Percentiles rank a stretch among this genome's conserved stretches.
Conservation (phyloP, 2,797 vertebrate species). For the Melanotaenia trifasciata region DNA sequence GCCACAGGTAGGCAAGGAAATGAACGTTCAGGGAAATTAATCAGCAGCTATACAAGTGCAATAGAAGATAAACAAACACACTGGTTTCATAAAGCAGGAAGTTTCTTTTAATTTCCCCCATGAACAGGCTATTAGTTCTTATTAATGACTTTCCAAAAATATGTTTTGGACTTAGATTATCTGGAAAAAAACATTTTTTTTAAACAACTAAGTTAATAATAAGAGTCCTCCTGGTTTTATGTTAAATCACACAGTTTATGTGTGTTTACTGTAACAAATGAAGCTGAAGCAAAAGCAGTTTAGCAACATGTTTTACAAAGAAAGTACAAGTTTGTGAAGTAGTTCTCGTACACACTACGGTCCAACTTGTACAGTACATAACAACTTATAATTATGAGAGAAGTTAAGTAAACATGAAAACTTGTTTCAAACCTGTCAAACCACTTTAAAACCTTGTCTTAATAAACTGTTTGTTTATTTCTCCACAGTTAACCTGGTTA, state of each 20-base stretch:
- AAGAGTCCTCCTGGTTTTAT: not conserved
- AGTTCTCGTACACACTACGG: slow-evolving; percentile 6
- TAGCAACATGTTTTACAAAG: not conserved
- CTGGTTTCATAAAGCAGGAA: slow-evolving; percentile 33
- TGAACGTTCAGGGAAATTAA: slow-evolving; percentile 49
- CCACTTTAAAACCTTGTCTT: slow-evolving; percentile 3
- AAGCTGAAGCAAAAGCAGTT: not conserved
- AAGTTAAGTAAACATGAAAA: slow-evolving; percentile 9
- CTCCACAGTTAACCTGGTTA: not conserved
- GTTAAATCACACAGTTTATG: not conserved
- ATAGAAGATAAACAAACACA: slow-evolving; percentile 48
- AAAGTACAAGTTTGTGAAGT: slow-evolving; percentile 1
- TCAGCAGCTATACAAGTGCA: slow-evolving; percentile 38
- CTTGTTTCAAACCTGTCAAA: slow-evolving; percentile 37
- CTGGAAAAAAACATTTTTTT: not conserved
- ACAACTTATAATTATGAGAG: slow-evolving; percentile 13
- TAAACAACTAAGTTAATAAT: not conserved
- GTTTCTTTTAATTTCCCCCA: slow-evolving; percentile 22
- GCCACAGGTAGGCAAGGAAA: slow-evolving; percentile 54
- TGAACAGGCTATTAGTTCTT: not conserved
- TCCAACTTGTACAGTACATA: slow-evolving; percentile 23
- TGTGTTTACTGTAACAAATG: not conserved
- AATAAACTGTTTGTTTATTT: not conserved
- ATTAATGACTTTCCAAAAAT: slow-evolving; percentile 18
- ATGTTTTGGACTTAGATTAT: not conserved